A percentile compares a stretch with the other conserved stretches of the same genome.
Evolutionary conservation across 2,797 vertebrate genomes (phyloP).

Genomic region (Aphelocoma californica): DNA sequence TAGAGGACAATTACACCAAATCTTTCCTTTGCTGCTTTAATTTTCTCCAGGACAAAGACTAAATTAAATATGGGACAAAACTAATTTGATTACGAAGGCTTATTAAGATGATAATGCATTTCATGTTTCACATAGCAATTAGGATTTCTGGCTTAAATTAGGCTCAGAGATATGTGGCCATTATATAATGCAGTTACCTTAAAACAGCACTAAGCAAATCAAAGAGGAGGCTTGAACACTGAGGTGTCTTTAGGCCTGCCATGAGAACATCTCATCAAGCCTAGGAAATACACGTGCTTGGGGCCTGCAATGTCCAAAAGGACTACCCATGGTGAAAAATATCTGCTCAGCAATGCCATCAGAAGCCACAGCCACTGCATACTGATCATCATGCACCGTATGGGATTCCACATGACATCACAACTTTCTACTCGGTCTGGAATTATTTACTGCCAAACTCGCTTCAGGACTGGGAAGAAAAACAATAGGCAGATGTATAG

Average conservation of each 20-base stretch:
- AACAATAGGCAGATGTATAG: background rate
- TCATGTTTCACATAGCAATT: conserved; percentile 50
- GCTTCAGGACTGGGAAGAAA: background rate
- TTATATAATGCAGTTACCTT: conserved; percentile 25
- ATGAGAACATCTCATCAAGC: background rate
- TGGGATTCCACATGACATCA: background rate
- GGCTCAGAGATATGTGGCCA: conserved; percentile 30
- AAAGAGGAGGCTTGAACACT: background rate
- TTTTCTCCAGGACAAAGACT: conserved; percentile 56
- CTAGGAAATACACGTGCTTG: background rate
- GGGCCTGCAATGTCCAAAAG: background rate
- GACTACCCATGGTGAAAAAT: conserved; percentile 65
- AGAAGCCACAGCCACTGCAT: conserved; percentile 61
- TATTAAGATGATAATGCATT: conserved; percentile 42
- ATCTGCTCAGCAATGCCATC: conserved; percentile 61
- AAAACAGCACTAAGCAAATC: conserved; percentile 18
- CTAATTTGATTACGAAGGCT: conserved; percentile 37
- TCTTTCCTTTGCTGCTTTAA: conserved; percentile 37
- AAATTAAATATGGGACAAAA: conserved; percentile 57
- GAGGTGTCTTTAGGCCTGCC: background rate
- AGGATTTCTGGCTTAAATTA: conserved; percentile 44
- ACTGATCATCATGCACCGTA: conserved; percentile 38
- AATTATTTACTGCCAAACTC: conserved; percentile 38
- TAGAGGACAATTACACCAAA: conserved; percentile 27
- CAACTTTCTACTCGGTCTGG: conserved; percentile 24